These are phyloP conservation scores for Oegoconia quadripuncta DNA, from an alignment of 2,888 invertebrate genomes.

Conservation along the genomic window DNA sequence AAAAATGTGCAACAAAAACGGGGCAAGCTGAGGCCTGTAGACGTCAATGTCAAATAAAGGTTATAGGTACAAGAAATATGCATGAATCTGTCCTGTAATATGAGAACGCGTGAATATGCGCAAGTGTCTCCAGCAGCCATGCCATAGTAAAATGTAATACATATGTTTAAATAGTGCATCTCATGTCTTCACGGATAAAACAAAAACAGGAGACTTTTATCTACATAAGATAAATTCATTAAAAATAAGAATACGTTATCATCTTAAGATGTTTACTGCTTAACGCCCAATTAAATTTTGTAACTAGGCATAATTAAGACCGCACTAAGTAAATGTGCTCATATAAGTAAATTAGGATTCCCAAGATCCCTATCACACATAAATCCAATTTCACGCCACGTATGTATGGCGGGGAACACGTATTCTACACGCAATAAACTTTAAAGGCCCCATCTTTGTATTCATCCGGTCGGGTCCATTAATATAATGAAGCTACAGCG, in stretches of 20 bases:
- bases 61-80: slow-evolving; percentile 41
- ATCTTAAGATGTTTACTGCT: background rate
- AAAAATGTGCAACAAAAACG: slow-evolving; percentile 69
- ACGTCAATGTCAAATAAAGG: slow-evolving; percentile 71
- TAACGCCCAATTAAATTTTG: background rate
- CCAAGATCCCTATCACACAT: slow-evolving; percentile 33
- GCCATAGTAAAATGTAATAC: no score
- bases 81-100: no score
- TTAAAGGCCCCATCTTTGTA: slow-evolving; percentile 69
- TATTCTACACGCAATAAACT: slow-evolving; percentile 59
- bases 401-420: slow-evolving; percentile 44
- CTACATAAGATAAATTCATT: no score
- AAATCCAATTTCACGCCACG: slow-evolving; percentile 53
- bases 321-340: background rate
- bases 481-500: slow-evolving; percentile 74
- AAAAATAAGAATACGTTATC: background rate
- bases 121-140: no score
- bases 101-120: no score
- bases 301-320: slow-evolving; percentile 2
- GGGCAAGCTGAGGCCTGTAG: slow-evolving; percentile 36
- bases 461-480: slow-evolving; percentile 72
- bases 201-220: no score
- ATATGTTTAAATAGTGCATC: no score
- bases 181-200: no score
- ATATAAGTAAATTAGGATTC: slow-evolving; percentile 22